Evolutionary conservation across 64 coral and sea anemone species (phyloP).

Genomic region (Dendronephthya gigantea): DNA sequence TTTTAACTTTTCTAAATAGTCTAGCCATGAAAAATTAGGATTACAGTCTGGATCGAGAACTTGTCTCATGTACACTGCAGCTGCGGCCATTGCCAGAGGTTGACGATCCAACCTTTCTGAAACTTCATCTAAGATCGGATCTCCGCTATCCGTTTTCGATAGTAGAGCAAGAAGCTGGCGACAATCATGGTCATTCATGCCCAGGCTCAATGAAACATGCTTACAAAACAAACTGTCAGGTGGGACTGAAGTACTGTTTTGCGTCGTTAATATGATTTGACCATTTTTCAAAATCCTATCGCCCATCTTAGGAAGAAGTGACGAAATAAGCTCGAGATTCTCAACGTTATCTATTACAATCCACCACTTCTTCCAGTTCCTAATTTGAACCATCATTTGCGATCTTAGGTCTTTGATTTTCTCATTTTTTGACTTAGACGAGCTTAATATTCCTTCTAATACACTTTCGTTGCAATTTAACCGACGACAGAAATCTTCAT

Average conservation of each 20-base stretch:
- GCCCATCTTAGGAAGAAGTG: not conserved
- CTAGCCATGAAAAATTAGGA: not conserved
- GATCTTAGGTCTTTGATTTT: not conserved
- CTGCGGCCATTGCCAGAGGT: conserved; percentile 25
- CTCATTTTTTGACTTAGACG: not conserved
- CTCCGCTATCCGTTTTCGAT: not conserved
- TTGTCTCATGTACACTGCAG: no score
- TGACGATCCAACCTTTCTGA: conserved; percentile 17
- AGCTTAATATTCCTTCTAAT: not conserved
- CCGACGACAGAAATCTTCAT: not conserved
- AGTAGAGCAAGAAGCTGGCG: not conserved
- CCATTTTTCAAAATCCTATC: not conserved
- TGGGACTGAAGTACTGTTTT: not conserved
- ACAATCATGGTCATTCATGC: not conserved
- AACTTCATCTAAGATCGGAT: not conserved
- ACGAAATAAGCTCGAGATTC: not conserved
- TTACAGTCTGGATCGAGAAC: not conserved
- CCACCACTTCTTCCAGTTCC: not conserved
- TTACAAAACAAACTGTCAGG: not conserved
- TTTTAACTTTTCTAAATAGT: conserved; percentile 18
- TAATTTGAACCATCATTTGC: not conserved
- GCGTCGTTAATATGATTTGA: conserved; percentile 21
- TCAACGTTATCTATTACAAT: conserved; percentile 18
- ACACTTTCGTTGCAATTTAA: not conserved
- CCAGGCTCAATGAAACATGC: conserved; percentile 14